phyloP scores from a whole-genome alignment of 1,140 invertebrate species.

The Batillaria attramentaria region DNA sequence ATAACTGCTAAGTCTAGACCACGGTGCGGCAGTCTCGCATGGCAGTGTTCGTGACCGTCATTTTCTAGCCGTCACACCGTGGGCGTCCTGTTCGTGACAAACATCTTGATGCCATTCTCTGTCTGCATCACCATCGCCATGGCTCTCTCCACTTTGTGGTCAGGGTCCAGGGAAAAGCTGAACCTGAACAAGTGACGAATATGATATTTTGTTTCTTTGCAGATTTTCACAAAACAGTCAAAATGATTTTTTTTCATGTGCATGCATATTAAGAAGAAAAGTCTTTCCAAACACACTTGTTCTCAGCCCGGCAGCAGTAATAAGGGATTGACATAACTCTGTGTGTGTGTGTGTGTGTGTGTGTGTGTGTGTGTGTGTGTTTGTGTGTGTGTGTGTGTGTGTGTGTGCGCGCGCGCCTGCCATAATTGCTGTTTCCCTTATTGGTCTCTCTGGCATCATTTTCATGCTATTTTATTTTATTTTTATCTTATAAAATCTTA shows the following conservation, averaged over 20 bases:
- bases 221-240: neutral
- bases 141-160: too few species aligned
- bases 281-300: neutral
- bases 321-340: neutral
- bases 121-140: too few species aligned
- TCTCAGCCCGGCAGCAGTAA: neutral
- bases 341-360: neutral
- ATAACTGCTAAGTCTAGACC: too few species aligned
- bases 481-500: neutral
- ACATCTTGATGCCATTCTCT: too few species aligned
- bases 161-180: too few species aligned
- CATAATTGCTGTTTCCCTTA: neutral
- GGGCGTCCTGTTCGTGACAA: too few species aligned
- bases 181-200: neutral
- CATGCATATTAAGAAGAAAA: neutral
- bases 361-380: neutral
- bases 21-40: too few species aligned
- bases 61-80: too few species aligned
- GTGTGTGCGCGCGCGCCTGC: neutral
- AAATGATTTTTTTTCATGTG: neutral
- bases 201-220: neutral
- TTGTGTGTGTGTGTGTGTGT: neutral
- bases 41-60: too few species aligned
- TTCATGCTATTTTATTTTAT: neutral
- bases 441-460: neutral